Percentiles rank a stretch among this genome's conserved stretches.
These are phyloP conservation scores for Bombus soroeensis DNA, from an alignment of 1,140 invertebrate species.

Conservation along the genomic window DNA sequence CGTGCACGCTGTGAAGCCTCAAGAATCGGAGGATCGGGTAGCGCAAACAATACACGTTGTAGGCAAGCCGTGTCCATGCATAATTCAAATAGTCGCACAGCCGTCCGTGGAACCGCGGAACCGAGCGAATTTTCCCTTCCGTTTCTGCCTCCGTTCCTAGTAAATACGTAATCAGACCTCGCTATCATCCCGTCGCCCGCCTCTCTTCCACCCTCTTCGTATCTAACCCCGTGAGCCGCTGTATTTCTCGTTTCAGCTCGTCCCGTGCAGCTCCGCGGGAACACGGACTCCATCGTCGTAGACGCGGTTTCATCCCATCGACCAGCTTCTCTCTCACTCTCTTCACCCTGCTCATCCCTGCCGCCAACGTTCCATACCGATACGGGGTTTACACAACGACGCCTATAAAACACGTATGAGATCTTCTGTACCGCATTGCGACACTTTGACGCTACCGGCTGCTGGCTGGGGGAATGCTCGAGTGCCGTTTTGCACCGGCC, in stretches of 20 bases:
- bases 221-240: conserved; percentile 12
- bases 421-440: conserved; percentile 74
- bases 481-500: conserved; percentile 41
- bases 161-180: conserved; percentile 83
- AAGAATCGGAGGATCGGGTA: conserved; percentile 79
- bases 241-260: conserved; percentile 56
- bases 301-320: conserved; percentile 53
- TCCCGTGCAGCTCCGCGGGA: conserved; percentile 29
- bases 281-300: conserved; percentile 54
- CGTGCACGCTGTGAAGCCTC: conserved; percentile 71
- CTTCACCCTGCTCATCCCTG: conserved; percentile 22
- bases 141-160: conserved; percentile 77
- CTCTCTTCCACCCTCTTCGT: not conserved
- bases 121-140: conserved; percentile 81
- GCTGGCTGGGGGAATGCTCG: not conserved
- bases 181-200: conserved; percentile 70
- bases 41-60: conserved; percentile 82
- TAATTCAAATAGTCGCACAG: conserved; percentile 82
- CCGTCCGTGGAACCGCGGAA: conserved; percentile 73
- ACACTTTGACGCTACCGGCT: conserved; percentile 65
- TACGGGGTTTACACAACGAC: conserved; percentile 71
- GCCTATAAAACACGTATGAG: conserved; percentile 72
- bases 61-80: conserved; percentile 83
- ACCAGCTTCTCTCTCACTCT: conserved; percentile 22
- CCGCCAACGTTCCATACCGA: conserved; percentile 61